These are phyloP conservation scores for Myiotriccus ornatus DNA, from an alignment of 2,797 vertebrate genomes.

Conservation along the genomic window DNA sequence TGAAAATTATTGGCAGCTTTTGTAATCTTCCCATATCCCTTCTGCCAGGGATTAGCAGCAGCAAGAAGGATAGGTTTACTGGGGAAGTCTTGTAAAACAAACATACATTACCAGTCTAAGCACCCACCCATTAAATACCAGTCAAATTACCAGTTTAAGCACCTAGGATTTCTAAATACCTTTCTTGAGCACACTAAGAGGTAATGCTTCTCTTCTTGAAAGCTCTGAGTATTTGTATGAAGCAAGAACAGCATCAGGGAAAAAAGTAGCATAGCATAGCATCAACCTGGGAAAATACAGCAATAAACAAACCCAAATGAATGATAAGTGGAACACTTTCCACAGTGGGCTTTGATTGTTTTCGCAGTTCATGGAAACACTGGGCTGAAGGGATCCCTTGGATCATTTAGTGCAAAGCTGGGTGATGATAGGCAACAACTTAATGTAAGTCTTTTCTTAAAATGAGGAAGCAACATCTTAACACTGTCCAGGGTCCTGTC, in stretches of 20 bases:
- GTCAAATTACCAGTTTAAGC: conserved; percentile 43
- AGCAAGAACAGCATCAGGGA: background rate
- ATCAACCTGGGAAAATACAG: conserved; percentile 1
- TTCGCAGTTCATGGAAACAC: background rate
- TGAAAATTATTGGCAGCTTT: conserved; percentile 53
- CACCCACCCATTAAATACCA: conserved; percentile 43
- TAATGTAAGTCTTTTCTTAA: background rate
- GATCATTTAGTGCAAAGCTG: background rate
- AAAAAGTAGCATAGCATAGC: background rate
- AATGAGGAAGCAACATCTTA: rapidly evolving
- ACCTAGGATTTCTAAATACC: conserved; percentile 50
- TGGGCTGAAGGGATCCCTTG: background rate
- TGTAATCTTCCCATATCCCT: conserved; percentile 42
- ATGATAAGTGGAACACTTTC: background rate
- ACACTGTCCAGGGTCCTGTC: background rate
- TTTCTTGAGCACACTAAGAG: conserved; percentile 29
- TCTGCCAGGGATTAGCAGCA: conserved; percentile 54
- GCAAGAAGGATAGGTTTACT: conserved; percentile 19
- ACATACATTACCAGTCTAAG: conserved; percentile 37
- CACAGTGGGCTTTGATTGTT: background rate
- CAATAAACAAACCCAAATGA: conserved; percentile 2
- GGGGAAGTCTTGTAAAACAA: conserved; percentile 33
- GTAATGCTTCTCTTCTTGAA: conserved; percentile 35
- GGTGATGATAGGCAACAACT: background rate
- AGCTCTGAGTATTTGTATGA: conserved; percentile 11